Percentiles rank a stretch among this genome's conserved stretches.
Conservation (phyloP, 2,888 invertebrate species). For the Eremobia ochroleuca region DNA sequence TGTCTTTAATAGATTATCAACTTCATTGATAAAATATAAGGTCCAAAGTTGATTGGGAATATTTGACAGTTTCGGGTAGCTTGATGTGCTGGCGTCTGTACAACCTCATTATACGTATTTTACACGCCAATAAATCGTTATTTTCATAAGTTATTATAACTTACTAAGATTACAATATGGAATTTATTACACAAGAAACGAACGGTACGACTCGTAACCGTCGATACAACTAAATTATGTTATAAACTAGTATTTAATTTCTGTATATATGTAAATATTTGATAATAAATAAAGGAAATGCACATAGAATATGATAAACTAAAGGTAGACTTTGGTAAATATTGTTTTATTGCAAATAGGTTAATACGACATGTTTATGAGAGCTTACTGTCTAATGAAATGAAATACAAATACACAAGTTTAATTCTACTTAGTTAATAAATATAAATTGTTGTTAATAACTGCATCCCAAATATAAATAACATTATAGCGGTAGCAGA, state of each 20-base stretch:
- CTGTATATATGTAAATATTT: constrained; percentile 52
- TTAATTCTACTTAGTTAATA: background rate
- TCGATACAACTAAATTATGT: constrained; percentile 26
- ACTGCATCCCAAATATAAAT: constrained; percentile 6
- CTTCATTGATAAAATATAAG: no score
- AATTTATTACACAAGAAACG: constrained; percentile 44
- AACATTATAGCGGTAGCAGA: background rate
- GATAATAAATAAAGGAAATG: constrained; percentile 49
- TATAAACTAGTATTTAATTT: constrained; percentile 39
- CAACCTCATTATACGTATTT: constrained; percentile 6
- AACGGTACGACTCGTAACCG: background rate
- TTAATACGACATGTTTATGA: constrained; percentile 53
- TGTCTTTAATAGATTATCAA: no score
- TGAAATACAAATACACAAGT: constrained; percentile 21
- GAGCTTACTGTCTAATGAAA: constrained; percentile 17
- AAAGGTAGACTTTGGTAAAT: constrained; percentile 30
- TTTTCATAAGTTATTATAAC: constrained; percentile 25
- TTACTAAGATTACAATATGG: constrained; percentile 27
- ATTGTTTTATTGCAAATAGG: constrained; percentile 38
- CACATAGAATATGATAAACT: constrained; percentile 24
- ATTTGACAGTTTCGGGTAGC: no score
- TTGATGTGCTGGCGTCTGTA: no score
- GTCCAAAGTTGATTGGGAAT: no score
- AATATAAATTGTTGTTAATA: constrained; percentile 16
- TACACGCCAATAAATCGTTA: constrained; percentile 41